phyloP scores from a whole-genome alignment of 92 coral and sea anemone genomes.

The Anthopleura xanthogrammica region DNA sequence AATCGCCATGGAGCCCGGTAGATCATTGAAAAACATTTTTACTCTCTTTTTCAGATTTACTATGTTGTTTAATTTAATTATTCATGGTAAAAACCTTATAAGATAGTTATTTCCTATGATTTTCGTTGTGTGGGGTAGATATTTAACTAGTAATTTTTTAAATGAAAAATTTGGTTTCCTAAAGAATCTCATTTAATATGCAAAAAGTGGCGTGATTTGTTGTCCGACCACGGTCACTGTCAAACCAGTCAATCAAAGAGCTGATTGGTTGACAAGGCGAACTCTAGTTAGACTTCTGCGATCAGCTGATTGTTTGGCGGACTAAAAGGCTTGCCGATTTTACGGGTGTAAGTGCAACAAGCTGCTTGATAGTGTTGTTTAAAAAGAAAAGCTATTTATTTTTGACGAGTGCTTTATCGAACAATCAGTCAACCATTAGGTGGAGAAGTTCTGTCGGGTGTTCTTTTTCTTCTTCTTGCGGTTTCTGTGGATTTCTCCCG shows the following conservation, averaged over 20 bases:
- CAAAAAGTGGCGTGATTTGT: slow-evolving; percentile 33
- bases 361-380: too few relatives aligned
- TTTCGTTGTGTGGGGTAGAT: neutral
- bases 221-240: slow-evolving; percentile 9
- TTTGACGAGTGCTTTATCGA: too few relatives aligned
- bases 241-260: neutral
- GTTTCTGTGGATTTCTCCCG: too few relatives aligned
- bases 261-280: too few relatives aligned
- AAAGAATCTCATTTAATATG: slow-evolving; percentile 12
- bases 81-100: neutral
- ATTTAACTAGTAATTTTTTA: neutral
- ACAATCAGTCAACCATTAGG: too few relatives aligned
- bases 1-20: slow-evolving; percentile 14
- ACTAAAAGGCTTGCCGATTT: too few relatives aligned
- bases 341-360: too few relatives aligned
- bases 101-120: neutral
- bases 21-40: slow-evolving; percentile 5
- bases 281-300: too few relatives aligned
- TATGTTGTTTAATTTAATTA: neutral
- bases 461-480: too few relatives aligned
- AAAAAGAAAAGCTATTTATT: too few relatives aligned
- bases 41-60: slow-evolving; percentile 9
- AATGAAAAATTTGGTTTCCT: neutral
- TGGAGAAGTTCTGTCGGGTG: too few relatives aligned
- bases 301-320: too few relatives aligned